Evolutionary conservation across 1,140 invertebrate genomes (phyloP).

Genomic region (Drosophila carrolli): DNA sequence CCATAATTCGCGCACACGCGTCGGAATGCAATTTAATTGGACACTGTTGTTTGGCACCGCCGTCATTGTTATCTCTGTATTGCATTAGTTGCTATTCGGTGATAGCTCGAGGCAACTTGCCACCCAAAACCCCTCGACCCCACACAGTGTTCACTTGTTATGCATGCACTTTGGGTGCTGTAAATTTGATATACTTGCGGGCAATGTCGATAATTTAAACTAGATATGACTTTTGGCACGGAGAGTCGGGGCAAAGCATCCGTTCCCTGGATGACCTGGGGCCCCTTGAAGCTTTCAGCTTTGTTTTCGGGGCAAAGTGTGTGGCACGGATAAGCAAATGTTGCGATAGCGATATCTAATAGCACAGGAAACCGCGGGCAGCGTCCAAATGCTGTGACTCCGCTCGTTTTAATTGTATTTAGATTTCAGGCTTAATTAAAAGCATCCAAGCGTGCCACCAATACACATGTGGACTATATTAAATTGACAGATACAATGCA

Average conservation of each 20-base stretch:
- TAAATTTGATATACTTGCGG: slow-evolving; percentile 80
- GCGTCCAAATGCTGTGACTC: slow-evolving; percentile 12
- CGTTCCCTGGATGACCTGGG: slow-evolving; percentile 14
- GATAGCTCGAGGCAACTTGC: slow-evolving; percentile 2
- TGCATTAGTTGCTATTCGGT: slow-evolving; percentile 44
- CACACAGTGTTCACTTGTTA: slow-evolving; percentile 24
- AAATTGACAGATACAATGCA: slow-evolving; percentile 1
- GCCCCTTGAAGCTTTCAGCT: slow-evolving; percentile 7
- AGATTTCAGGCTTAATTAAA: slow-evolving; percentile 65
- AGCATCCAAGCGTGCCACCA: slow-evolving; percentile 15
- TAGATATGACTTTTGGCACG: slow-evolving; percentile 67
- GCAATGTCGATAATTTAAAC: slow-evolving; percentile 68
- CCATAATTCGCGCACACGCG: slow-evolving; percentile 59
- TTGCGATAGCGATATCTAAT: slow-evolving; percentile 58
- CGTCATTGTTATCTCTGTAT: slow-evolving; percentile 59
- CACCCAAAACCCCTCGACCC: slow-evolving; percentile 2
- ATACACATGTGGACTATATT: not conserved
- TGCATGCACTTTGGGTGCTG: slow-evolving; percentile 53
- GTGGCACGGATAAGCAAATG: slow-evolving; percentile 22
- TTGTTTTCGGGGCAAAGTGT: not conserved
- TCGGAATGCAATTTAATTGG: slow-evolving; percentile 76
- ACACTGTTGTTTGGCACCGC: slow-evolving; percentile 65
- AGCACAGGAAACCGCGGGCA: slow-evolving; percentile 42
- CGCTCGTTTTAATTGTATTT: slow-evolving; percentile 65
- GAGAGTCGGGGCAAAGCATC: not conserved